These are phyloP conservation scores for Galaxias olidus DNA, from an alignment of 2,797 vertebrate species.

Conservation along the genomic window DNA sequence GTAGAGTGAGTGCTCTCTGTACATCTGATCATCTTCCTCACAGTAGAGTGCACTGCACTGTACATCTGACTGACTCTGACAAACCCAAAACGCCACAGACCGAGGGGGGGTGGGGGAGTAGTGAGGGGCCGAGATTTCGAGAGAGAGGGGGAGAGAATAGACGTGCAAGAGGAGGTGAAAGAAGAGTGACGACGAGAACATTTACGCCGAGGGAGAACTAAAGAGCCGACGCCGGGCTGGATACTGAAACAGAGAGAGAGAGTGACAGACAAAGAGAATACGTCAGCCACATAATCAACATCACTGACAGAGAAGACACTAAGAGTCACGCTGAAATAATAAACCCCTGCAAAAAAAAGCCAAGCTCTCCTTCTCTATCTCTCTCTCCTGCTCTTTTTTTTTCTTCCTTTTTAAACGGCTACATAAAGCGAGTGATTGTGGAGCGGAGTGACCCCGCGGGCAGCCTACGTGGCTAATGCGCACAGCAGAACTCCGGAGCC, in stretches of 20 bases:
- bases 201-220: no score
- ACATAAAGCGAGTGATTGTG: slow-evolving; percentile 64
- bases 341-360: no score
- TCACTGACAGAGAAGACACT: slow-evolving; percentile 21
- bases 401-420: slow-evolving; percentile 41
- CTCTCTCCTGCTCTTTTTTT: slow-evolving; percentile 33
- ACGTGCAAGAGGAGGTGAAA: not conserved
- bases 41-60: not conserved
- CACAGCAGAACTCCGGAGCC: slow-evolving; percentile 55
- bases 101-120: not conserved
- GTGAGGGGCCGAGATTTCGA: not conserved
- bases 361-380: no score
- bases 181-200: no score
- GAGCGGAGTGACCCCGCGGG: slow-evolving; percentile 46
- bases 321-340: slow-evolving; percentile 34
- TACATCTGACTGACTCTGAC: slow-evolving; percentile 11
- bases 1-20: slow-evolving; percentile 3
- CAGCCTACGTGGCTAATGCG: slow-evolving; percentile 59
- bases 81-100: slow-evolving; percentile 9
- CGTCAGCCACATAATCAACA: not conserved
- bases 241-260: slow-evolving; percentile 12
- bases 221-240: no score
- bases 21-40: slow-evolving; percentile 2
- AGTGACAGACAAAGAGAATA: slow-evolving; percentile 25
- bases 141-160: not conserved